Conservation (phyloP, 2,888 invertebrate species). For the Cylindroiulus punctatus region DNA sequence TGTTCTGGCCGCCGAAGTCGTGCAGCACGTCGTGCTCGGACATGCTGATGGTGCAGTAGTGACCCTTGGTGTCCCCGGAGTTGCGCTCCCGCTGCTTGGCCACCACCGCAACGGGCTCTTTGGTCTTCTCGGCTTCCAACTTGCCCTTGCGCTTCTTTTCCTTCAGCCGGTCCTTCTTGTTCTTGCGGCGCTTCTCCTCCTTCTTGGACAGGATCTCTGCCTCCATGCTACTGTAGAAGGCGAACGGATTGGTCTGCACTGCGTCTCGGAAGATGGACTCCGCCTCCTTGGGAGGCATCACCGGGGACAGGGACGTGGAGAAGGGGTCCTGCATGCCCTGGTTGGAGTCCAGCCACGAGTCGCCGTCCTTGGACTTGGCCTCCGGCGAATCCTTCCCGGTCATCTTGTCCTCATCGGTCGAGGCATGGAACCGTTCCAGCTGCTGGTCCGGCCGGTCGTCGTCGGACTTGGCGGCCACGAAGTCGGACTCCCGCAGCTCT, state of each 20-base stretch:
- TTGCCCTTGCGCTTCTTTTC: constrained; percentile 69
- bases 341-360: constrained; percentile 45
- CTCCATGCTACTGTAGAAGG: constrained; percentile 9
- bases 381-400: constrained; percentile 15
- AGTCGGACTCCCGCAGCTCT: not conserved
- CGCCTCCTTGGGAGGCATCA: constrained; percentile 30
- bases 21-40: not conserved
- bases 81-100: not conserved
- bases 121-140: not conserved
- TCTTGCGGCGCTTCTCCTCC: constrained; percentile 58
- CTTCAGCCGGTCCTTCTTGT: constrained; percentile 69
- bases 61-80: not conserved
- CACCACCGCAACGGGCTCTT: not conserved
- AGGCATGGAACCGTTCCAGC: not conserved
- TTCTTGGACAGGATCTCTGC: constrained; percentile 35
- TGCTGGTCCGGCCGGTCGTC: not conserved
- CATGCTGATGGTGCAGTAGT: not conserved
- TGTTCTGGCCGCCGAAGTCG: constrained; percentile 42
- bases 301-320: not conserved
- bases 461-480: not conserved
- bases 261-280: not conserved
- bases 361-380: constrained; percentile 12
- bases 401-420: not conserved
- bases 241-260: not conserved
- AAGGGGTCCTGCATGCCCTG: constrained; percentile 24